Conservation (phyloP, 1,140 invertebrate genomes). For the Drosophila busckii region DNA sequence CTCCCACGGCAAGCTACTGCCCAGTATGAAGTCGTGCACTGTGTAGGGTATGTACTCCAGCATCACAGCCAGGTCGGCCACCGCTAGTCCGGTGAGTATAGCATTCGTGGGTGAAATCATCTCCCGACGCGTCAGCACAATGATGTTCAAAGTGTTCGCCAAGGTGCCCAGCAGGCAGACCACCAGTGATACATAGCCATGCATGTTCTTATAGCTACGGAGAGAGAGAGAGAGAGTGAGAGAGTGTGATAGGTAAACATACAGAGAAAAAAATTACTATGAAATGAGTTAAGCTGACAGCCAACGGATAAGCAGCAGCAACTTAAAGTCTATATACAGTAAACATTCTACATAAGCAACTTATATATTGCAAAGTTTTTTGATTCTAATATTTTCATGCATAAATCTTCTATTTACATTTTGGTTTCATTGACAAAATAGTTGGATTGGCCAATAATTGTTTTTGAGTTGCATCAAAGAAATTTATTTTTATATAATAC, state of each 20-base stretch:
- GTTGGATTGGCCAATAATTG: too few species aligned
- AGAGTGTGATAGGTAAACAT: not conserved
- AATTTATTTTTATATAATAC: too few species aligned
- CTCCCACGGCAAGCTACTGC: slow-evolving; percentile 54
- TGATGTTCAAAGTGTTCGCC: slow-evolving; percentile 95
- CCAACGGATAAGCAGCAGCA: too few species aligned
- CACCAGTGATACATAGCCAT: slow-evolving; percentile 65
- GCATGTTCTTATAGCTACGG: slow-evolving; percentile 60
- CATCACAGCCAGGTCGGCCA: slow-evolving; percentile 95
- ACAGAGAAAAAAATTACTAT: not conserved
- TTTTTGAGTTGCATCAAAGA: too few species aligned
- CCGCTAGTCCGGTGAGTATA: slow-evolving; percentile 91
- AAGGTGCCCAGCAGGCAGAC: slow-evolving; percentile 96
- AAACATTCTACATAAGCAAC: too few species aligned
- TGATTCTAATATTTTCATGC: too few species aligned
- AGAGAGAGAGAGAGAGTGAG: not conserved
- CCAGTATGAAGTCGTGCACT: slow-evolving; percentile 87
- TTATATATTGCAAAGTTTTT: too few species aligned
- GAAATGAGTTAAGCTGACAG: not conserved
- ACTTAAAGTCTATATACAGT: too few species aligned
- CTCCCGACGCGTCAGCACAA: slow-evolving; percentile 92
- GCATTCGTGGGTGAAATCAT: slow-evolving; percentile 92
- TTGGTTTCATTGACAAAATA: too few species aligned
- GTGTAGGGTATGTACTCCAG: slow-evolving; percentile 94
- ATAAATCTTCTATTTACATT: too few species aligned